A percentile compares a stretch with the other conserved stretches of the same genome.
These are phyloP conservation scores for Luffia ferchaultella DNA, from an alignment of 2,888 invertebrate genomes.

Conservation along the genomic window DNA sequence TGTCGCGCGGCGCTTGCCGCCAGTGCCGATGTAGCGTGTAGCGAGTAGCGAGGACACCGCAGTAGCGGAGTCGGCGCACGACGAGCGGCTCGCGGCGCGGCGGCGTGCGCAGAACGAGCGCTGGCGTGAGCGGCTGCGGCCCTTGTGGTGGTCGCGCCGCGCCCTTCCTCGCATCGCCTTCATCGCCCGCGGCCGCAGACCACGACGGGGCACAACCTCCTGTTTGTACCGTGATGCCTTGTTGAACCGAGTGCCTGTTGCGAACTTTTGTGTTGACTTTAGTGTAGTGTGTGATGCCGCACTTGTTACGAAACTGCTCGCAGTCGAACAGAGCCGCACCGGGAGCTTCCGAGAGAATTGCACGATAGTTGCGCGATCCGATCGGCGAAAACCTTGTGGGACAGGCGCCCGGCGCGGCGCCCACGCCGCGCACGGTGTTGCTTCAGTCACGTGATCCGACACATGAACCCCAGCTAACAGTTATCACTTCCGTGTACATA, in stretches of 20 bases:
- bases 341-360: slow-evolving; percentile 54
- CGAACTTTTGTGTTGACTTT: slow-evolving; percentile 50
- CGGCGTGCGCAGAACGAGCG: background rate
- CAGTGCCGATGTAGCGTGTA: background rate
- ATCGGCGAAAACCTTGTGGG: slow-evolving; percentile 48
- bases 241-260: slow-evolving; percentile 1
- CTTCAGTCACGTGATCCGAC: slow-evolving; percentile 39
- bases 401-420: slow-evolving; percentile 31
- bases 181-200: slow-evolving; percentile 17
- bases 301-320: slow-evolving; percentile 1
- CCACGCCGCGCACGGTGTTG: slow-evolving; percentile 22
- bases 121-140: no score
- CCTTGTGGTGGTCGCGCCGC: slow-evolving; percentile 16
- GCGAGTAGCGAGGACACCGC: background rate
- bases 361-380: slow-evolving; percentile 29
- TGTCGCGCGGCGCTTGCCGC: background rate
- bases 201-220: slow-evolving; percentile 17
- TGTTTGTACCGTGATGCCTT: slow-evolving; percentile 39
- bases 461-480: slow-evolving; percentile 27
- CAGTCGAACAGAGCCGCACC: slow-evolving; percentile 14
- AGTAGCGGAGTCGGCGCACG: background rate
- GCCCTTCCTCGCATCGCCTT: background rate
- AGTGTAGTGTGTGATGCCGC: slow-evolving; percentile 34
- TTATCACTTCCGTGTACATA: slow-evolving; percentile 40
- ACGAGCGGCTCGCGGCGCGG: background rate